A percentile compares a stretch with the other conserved stretches of the same genome.
phyloP scores from a whole-genome alignment of 1,140 invertebrate genomes.

The Drosophila lacteicornis region DNA sequence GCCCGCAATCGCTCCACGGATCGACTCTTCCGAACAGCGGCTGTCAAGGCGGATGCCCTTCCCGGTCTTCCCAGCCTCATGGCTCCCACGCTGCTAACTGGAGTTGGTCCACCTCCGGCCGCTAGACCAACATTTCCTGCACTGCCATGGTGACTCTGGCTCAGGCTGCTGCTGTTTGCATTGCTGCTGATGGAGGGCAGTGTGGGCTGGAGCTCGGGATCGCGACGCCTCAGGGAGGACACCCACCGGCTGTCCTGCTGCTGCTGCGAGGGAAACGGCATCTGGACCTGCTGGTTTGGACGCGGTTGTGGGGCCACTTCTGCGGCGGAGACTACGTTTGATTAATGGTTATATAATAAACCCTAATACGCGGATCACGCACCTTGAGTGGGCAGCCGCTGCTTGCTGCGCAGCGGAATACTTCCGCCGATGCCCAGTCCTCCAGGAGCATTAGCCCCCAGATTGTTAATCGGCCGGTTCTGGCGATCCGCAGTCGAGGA shows the following conservation, averaged over 20 bases:
- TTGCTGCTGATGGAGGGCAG: constrained; percentile 87
- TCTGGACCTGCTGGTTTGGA: constrained; percentile 50
- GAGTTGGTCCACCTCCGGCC: constrained; percentile 20
- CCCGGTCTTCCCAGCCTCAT: constrained; percentile 63
- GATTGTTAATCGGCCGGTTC: constrained; percentile 62
- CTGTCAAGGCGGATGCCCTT: constrained; percentile 63
- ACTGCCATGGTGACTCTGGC: constrained; percentile 74
- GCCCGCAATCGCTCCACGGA: constrained; percentile 86
- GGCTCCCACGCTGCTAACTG: constrained; percentile 34
- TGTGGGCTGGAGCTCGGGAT: constrained; percentile 88
- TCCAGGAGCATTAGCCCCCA: constrained; percentile 84
- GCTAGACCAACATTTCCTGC: constrained; percentile 63
- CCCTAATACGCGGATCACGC: constrained; percentile 25
- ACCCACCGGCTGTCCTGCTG: constrained; percentile 83
- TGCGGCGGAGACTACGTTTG: constrained; percentile 65
- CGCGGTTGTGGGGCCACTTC: constrained; percentile 81
- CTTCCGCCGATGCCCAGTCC: constrained; percentile 72
- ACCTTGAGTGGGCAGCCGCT: constrained; percentile 82
- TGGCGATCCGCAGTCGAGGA: constrained; percentile 25
- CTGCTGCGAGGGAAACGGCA: constrained; percentile 77
- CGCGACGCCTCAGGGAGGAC: constrained; percentile 87
- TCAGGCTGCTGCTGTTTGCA: constrained; percentile 60
- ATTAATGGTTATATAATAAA: constrained; percentile 49
- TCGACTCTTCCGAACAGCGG: constrained; percentile 85
- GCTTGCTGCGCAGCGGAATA: constrained; percentile 57